Evolutionary conservation across 2,888 invertebrate genomes (phyloP), one percentile per base, ranked within the genome.

Genomic region (Hydroisotoma schaefferi): DNA sequence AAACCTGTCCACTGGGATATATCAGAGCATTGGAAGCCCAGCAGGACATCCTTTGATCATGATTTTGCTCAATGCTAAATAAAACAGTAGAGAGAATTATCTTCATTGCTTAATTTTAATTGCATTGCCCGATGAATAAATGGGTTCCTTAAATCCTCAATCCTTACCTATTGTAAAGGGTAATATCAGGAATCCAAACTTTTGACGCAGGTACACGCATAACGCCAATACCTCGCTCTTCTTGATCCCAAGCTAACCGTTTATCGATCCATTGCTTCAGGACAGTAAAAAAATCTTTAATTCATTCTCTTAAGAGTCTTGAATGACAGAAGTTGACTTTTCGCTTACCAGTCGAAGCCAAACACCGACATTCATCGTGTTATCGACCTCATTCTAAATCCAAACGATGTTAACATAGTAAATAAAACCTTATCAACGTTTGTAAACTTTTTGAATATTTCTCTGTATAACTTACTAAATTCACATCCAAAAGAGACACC

Each of bases 251-350:
- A 6, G 20, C 5, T 10, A 70, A 53, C 10, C 70, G 60, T 46
- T 37, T 29, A 48, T 70, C 70, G 22, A 29, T 18, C 70, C 70
- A 70, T 70, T 68, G 22, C 29, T 18, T 68, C 70, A 70, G n/a
- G 47, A 5, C 40, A 46, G 28, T 6, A 10, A 2, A 27, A 12
- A 10, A n/a, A 29, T 40, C 20, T 8, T 40, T 40, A 40, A 8
- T 40, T 4, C 40, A 5, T 40, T 40, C 29, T 49, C 20, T 47
- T 22, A 47, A 8, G 25, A n/a, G n/a, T n/a, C n/a, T n/a, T n/a
- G n/a, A n/a, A n/a, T n/a, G n/a, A n/a, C n/a, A n/a, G n/a, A n/a
- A n/a, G n/a, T n/a, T n/a, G n/a, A 15, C 33, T 10, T 6, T 25
- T 25, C 20, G 26, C 66, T 56, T 61, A 67, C 67, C 2, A 33